These are phyloP conservation scores for Pelobates fuscus DNA, from an alignment of 2,113 vertebrate species.

Conservation along the genomic window DNA sequence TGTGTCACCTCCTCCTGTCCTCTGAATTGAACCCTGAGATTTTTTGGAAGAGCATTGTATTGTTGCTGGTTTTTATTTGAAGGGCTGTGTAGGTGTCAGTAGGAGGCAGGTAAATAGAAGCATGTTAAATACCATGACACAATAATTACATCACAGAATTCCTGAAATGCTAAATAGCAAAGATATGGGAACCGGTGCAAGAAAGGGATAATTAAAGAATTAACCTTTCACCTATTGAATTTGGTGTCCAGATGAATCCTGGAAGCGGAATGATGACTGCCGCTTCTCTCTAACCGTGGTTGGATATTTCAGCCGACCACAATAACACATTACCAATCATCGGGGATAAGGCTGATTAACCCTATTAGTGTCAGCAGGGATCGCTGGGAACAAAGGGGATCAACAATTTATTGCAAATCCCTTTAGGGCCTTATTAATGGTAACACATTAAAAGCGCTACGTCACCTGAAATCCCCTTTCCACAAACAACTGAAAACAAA, in stretches of 20 bases:
- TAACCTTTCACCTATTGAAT: slow-evolving; percentile 24
- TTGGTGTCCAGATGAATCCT: not conserved
- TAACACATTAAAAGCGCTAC: not conserved
- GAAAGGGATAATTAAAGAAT: slow-evolving; percentile 9
- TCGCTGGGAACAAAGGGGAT: not conserved
- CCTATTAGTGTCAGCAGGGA: not conserved
- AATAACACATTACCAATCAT: slow-evolving; percentile 1
- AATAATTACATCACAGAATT: slow-evolving; percentile 12
- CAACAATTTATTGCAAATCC: not conserved
- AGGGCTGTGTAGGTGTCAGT: slow-evolving; percentile 53
- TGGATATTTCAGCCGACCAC: not conserved
- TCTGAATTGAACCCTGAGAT: slow-evolving; percentile 21
- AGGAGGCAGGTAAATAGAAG: slow-evolving; percentile 8
- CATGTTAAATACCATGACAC: not conserved
- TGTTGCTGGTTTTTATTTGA: slow-evolving; percentile 74
- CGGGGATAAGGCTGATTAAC: not conserved
- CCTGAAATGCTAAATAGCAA: slow-evolving; percentile 12
- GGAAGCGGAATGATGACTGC: not conserved
- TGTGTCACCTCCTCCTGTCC: not conserved
- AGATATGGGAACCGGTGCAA: slow-evolving; percentile 2
- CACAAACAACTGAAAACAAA: no score
- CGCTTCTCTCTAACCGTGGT: not conserved
- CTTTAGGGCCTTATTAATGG: not conserved
- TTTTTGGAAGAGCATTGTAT: slow-evolving; percentile 61
- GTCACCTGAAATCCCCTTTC: no score